These are phyloP conservation scores for Sebastolobus alascanus DNA, from an alignment of 2,797 vertebrate genomes.

Conservation along the genomic window DNA sequence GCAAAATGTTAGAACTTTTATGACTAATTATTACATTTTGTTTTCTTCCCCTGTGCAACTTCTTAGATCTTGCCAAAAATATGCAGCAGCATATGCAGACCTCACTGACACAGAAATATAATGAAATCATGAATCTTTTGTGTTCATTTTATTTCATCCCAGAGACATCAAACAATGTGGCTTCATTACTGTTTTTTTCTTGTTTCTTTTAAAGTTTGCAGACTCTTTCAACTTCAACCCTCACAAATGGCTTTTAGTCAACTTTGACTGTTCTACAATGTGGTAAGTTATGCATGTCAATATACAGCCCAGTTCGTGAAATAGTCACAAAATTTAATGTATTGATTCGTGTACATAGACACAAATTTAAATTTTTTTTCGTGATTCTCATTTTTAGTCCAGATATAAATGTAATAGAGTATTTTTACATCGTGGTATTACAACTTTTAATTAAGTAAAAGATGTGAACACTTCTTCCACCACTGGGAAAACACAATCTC, in stretches of 20 bases:
- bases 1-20: not conserved
- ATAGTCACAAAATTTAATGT: too few relatives aligned
- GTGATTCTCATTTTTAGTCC: too few relatives aligned
- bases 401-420: too few relatives aligned
- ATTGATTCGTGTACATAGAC: too few relatives aligned
- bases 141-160: not conserved
- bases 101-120: not conserved
- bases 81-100: not conserved
- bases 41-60: not conserved
- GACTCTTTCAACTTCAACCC: conserved; percentile 98
- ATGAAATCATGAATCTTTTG: not conserved
- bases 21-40: not conserved
- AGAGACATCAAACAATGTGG: not conserved
- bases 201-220: conserved; percentile 87
- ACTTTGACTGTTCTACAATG: conserved; percentile 98
- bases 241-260: conserved; percentile 97
- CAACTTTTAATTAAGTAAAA: too few relatives aligned
- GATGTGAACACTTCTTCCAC: too few relatives aligned
- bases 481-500: too few relatives aligned
- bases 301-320: not conserved
- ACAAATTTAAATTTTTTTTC: too few relatives aligned
- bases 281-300: conserved; percentile 88
- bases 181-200: conserved; percentile 1
- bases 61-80: not conserved
- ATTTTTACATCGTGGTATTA: too few relatives aligned